Conservation (phyloP, 2,113 vertebrate species). For the Sitta europaea region DNA sequence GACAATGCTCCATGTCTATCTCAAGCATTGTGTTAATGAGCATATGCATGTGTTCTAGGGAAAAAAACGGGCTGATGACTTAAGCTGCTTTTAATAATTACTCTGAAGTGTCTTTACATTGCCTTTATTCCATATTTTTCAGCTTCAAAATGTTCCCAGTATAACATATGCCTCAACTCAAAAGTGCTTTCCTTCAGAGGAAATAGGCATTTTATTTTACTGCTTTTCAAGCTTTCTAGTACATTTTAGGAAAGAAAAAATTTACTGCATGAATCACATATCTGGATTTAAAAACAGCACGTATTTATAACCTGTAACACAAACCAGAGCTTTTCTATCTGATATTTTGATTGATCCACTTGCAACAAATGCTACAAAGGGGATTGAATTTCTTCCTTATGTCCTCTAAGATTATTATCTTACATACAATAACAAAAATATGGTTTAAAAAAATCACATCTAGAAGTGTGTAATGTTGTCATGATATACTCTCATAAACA, state of each 20-base stretch:
- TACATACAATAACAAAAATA: not conserved
- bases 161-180: not conserved
- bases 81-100: not conserved
- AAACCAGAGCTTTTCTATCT: slow-evolving; percentile 11
- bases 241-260: not conserved
- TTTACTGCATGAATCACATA: slow-evolving; percentile 20
- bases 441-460: not conserved
- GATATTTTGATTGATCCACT: slow-evolving; percentile 41
- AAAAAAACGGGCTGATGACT: not conserved
- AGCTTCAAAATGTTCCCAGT: not conserved
- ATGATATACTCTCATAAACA: not conserved
- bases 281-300: slow-evolving; percentile 19
- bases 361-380: slow-evolving; percentile 34
- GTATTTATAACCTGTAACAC: slow-evolving; percentile 32
- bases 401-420: slow-evolving; percentile 21
- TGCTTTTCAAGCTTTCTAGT: slow-evolving; percentile 11
- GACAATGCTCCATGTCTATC: not conserved
- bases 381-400: slow-evolving; percentile 31
- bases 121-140: not conserved
- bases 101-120: not conserved
- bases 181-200: not conserved
- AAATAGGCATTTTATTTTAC: not conserved
- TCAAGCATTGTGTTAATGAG: not conserved
- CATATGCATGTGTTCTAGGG: not conserved
- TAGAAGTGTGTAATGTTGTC: not conserved